Evolutionary conservation across 2,888 invertebrate species (phyloP).

Genomic region (Xanthia icteritia): DNA sequence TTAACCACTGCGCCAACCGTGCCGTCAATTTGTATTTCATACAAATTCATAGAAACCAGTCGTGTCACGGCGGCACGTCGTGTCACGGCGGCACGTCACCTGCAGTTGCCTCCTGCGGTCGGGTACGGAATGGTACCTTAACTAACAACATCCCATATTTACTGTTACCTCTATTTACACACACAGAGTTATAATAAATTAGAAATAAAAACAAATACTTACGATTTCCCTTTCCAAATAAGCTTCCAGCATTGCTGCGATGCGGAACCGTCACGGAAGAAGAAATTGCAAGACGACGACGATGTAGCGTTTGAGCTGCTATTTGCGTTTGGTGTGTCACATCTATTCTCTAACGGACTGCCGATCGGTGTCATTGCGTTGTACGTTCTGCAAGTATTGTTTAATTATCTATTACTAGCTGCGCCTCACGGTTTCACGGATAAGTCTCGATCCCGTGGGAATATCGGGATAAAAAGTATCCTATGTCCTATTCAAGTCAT

Average conservation of each 20-base stretch:
- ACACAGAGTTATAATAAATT: background rate
- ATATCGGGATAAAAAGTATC: too few species aligned
- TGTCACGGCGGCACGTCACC: too few species aligned
- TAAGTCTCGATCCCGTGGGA: too few species aligned
- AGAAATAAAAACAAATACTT: conserved; percentile 60
- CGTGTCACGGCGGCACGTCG: too few species aligned
- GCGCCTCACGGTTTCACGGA: too few species aligned
- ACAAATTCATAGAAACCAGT: too few species aligned
- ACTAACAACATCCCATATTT: background rate
- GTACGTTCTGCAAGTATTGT: conserved; percentile 71
- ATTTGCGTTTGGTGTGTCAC: conserved; percentile 62
- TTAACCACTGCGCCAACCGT: too few species aligned
- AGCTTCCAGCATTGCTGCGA: conserved; percentile 82
- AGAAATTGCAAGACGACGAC: conserved; percentile 73
- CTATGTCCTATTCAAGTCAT: too few species aligned
- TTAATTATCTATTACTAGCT: background rate
- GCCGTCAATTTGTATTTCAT: too few species aligned
- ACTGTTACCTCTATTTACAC: background rate
- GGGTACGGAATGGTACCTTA: too few species aligned
- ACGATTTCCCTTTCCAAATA: conserved; percentile 87
- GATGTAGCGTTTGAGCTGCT: conserved; percentile 53
- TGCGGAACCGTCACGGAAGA: conserved; percentile 78
- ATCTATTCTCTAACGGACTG: conserved; percentile 75
- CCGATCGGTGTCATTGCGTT: conserved; percentile 82
- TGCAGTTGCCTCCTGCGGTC: too few species aligned